Base-by-base conservation (phyloP, 2,797 vertebrate species). In the Poeciliopsis paucimaculata region DNA sequence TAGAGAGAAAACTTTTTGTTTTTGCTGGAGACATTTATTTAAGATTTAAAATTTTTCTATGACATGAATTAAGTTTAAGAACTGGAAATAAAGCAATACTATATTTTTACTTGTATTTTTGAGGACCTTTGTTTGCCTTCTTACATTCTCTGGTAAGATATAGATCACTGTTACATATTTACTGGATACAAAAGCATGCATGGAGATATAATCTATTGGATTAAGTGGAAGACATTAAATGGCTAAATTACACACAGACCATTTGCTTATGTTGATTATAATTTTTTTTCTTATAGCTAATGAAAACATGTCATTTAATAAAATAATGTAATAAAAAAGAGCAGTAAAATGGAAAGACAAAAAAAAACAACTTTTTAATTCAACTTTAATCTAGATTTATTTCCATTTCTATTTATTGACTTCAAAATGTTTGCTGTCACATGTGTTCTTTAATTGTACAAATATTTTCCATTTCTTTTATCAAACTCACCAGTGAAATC, bases 351-450 rank as follows among this genome's bases (percentile, higher is more conserved):
- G 62, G 55, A 15, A 73, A 49, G 1, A 57, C 39, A 8, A 41
- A 43, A 79, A 15, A 60, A 57, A 28, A 55, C 3, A 11, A 4
- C 26, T 60, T 60, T 34, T 34, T 8, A 18, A 62, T 13, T 34
- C 34, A 34, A 15, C 28, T 62, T 8, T 13, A 13, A 23, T 8
- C 85, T 88, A 78, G 75, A 79, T 82, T 78, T 77, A 79, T 76
- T 83, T 86, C 51, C 34, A 36, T 39, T 68, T 68, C 0, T 41
- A 68, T 23, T 23, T 41, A 11, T 68, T 68, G 12, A 66, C 9
- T 39, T 41, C 1, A 23, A 39, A 11, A 1, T 11, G 20, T 20
- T 9, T 20, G 6, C 16, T 66, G 2, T 39, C 34, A 39, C 39
- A 5, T 39, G 1, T 66, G 31, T 8, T 60, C 12, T 60, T 60